A percentile compares a stretch with the other conserved stretches of the same genome.
Evolutionary conservation across 2,113 vertebrate genomes (phyloP).

Genomic region (Sylvia atricapilla): DNA sequence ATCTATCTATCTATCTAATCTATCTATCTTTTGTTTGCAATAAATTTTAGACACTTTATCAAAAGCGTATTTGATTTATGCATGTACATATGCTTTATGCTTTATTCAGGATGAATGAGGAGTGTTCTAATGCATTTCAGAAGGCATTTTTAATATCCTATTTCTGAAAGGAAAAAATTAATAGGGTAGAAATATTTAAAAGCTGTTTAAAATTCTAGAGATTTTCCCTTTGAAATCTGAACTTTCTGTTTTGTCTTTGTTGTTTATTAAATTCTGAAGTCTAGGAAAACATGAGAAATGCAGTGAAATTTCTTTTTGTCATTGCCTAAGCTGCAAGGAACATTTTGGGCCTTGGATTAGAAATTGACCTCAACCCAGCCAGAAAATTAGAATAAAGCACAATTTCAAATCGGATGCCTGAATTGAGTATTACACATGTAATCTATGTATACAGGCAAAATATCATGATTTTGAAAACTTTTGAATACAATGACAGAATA

Average conservation of each 20-base stretch:
- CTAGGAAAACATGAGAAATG: background rate
- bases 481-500: background rate
- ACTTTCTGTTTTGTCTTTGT: background rate
- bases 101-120: background rate
- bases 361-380: background rate
- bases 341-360: background rate
- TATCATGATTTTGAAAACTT: background rate
- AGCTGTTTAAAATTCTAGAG: background rate
- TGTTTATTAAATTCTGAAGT: background rate
- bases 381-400: background rate
- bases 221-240: background rate
- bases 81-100: background rate
- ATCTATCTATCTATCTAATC: background rate
- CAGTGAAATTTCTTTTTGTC: background rate
- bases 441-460: background rate
- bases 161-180: background rate
- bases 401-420: background rate
- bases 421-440: background rate
- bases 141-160: background rate
- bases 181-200: background rate
- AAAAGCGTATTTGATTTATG: background rate
- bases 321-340: background rate
- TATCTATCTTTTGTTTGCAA: background rate
- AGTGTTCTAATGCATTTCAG: background rate
- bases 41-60: background rate